Percentiles rank a stretch among this genome's conserved stretches.
Conservation (phyloP, 2,888 invertebrate species). For the Chymomyza caudatula region DNA sequence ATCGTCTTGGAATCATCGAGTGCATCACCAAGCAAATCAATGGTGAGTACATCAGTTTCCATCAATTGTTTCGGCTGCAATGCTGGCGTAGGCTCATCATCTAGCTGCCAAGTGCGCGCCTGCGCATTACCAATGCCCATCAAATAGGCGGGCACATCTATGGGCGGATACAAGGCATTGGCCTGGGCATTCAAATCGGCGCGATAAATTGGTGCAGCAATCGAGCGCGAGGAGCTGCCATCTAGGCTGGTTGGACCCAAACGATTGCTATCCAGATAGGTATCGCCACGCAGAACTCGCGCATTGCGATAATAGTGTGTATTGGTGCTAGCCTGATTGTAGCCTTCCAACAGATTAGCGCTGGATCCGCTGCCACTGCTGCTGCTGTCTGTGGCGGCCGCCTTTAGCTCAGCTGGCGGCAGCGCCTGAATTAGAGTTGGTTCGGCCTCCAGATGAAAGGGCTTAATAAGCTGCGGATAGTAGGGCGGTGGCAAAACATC, state of each 20-base stretch:
- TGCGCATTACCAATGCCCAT: slow-evolving; percentile 46
- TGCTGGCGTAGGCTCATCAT: slow-evolving; percentile 58
- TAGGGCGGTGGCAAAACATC: slow-evolving; percentile 76
- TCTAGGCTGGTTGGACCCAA: slow-evolving; percentile 18
- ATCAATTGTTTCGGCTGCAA: slow-evolving; percentile 53
- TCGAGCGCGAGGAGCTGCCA: slow-evolving; percentile 30
- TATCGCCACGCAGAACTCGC: slow-evolving; percentile 64
- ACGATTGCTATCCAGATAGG: slow-evolving; percentile 64
- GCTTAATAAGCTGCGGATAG: slow-evolving; percentile 75
- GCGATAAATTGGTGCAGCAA: slow-evolving; percentile 63
- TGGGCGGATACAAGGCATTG: slow-evolving; percentile 65
- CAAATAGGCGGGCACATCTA: slow-evolving; percentile 62
- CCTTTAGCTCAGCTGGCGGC: slow-evolving; percentile 56
- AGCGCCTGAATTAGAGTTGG: slow-evolving; percentile 73
- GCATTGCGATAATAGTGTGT: slow-evolving; percentile 66
- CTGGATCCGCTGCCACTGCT: slow-evolving; percentile 32
- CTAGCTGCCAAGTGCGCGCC: slow-evolving; percentile 56
- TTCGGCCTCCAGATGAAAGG: slow-evolving; percentile 75
- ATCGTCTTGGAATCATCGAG: slow-evolving; percentile 78
- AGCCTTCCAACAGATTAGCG: slow-evolving; percentile 60
- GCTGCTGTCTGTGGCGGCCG: slow-evolving; percentile 15
- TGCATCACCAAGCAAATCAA: slow-evolving; percentile 59
- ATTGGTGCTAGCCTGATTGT: slow-evolving; percentile 40
- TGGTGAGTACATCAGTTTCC: slow-evolving; percentile 70
- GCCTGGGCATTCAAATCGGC: slow-evolving; percentile 54